phyloP scores from a whole-genome alignment of 2,113 vertebrate species.

The Lethenteron camtschaticum region DNA sequence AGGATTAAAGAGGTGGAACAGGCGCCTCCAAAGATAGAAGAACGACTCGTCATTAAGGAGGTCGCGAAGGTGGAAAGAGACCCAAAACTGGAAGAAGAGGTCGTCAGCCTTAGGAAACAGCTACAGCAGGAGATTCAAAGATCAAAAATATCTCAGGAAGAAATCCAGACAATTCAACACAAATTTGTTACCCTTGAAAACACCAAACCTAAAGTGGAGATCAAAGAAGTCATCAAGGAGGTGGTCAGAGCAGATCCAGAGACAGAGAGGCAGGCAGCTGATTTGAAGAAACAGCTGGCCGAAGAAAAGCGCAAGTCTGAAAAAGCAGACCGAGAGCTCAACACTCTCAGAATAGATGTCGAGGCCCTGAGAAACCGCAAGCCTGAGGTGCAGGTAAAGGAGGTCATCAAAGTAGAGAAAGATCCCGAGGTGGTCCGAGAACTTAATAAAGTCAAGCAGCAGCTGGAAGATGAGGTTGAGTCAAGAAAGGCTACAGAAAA shows the following conservation, averaged over 20 bases:
- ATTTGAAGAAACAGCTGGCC: constrained; percentile 29
- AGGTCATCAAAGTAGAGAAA: constrained; percentile 62
- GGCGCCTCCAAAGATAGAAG: constrained; percentile 21
- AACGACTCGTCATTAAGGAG: constrained; percentile 67
- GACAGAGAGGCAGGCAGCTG: constrained; percentile 12
- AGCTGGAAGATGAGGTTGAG: constrained; percentile 50
- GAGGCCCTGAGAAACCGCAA: neutral
- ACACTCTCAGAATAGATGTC: constrained; percentile 10
- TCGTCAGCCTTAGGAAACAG: constrained; percentile 29
- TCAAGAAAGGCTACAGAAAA: constrained; percentile 26
- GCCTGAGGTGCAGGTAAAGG: constrained; percentile 43
- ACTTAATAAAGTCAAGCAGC: constrained; percentile 39
- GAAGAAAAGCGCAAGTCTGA: constrained; percentile 36
- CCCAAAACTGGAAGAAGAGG: constrained; percentile 45
- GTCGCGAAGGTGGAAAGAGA: constrained; percentile 73
- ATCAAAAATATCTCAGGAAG: neutral
- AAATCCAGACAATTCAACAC: neutral
- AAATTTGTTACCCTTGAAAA: neutral
- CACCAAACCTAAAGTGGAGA: constrained; percentile 17
- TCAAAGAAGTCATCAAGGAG: constrained; percentile 12
- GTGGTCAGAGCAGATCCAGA: constrained; percentile 1
- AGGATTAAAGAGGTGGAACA: constrained; percentile 33
- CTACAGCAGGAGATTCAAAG: constrained; percentile 26
- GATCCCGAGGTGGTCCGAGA: constrained; percentile 54
- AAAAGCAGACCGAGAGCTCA: constrained; percentile 28